Evolutionary conservation across 2,888 invertebrate genomes (phyloP).

Genomic region (Sinelater perroti): DNA sequence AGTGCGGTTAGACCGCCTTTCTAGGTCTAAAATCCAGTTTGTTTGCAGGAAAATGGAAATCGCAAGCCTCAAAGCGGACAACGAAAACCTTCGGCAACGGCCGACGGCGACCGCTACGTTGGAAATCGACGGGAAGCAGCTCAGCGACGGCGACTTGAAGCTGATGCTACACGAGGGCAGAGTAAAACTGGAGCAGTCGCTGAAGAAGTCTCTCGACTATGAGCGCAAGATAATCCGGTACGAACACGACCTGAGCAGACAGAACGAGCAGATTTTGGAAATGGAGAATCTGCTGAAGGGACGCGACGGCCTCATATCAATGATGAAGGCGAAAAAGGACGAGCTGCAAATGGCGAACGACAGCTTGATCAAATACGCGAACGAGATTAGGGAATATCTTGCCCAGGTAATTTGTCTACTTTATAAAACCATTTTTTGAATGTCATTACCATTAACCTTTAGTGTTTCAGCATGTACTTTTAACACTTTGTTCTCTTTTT

Average conservation of each 20-base stretch:
- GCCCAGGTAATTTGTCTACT: constrained; percentile 47
- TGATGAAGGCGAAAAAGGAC: constrained; percentile 65
- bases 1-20: background rate
- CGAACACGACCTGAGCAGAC: constrained; percentile 67
- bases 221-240: constrained; percentile 63
- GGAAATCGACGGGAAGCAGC: constrained; percentile 36
- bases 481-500: background rate
- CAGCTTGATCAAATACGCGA: constrained; percentile 54
- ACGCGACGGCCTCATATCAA: constrained; percentile 68
- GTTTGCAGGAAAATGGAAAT: constrained; percentile 48
- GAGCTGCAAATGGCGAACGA: constrained; percentile 65
- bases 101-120: background rate
- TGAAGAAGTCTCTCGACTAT: constrained; percentile 50
- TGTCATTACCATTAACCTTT: too few species aligned
- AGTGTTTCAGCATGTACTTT: background rate
- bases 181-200: constrained; percentile 48
- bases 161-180: constrained; percentile 54
- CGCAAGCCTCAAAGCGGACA: constrained; percentile 47
- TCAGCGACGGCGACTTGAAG: constrained; percentile 52
- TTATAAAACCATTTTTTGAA: too few species aligned
- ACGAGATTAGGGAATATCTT: constrained; percentile 51
- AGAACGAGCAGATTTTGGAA: constrained; percentile 68
- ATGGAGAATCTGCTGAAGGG: constrained; percentile 71
- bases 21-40: background rate
- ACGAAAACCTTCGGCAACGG: constrained; percentile 50